Percentiles rank a stretch among this genome's conserved stretches.
phyloP scores from a whole-genome alignment of 2,888 invertebrate genomes.

The Nebria salina region DNA sequence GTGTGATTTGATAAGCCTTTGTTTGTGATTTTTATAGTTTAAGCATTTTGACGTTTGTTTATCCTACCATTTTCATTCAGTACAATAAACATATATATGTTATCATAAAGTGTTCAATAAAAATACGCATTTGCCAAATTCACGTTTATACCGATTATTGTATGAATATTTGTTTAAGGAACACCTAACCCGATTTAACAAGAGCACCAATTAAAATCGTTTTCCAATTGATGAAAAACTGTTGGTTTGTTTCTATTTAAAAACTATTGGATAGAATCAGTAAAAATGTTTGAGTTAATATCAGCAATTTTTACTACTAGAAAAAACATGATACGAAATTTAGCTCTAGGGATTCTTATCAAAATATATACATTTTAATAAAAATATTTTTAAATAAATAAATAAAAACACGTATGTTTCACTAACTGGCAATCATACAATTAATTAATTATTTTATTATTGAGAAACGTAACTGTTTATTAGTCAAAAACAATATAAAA shows the following conservation, averaged over 20 bases:
- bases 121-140: background rate
- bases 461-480: too few relatives aligned
- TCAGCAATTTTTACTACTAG: too few relatives aligned
- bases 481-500: too few relatives aligned
- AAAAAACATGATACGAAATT: too few relatives aligned
- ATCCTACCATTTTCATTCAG: background rate
- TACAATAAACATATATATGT: background rate
- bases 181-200: background rate
- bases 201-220: background rate
- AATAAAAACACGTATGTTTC: too few relatives aligned
- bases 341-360: too few relatives aligned
- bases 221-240: background rate
- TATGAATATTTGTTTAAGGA: background rate
- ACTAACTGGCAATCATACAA: too few relatives aligned
- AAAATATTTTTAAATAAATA: too few relatives aligned
- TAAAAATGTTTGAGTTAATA: too few relatives aligned
- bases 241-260: background rate
- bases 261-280: too few relatives aligned
- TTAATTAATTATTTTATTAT: too few relatives aligned
- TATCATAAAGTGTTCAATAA: background rate
- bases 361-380: too few relatives aligned
- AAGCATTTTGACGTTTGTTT: background rate
- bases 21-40: conserved; percentile 39
- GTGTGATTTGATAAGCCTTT: conserved; percentile 40
- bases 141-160: background rate